Evolutionary conservation across 2,113 vertebrate species (phyloP).

Genomic region (Alosa alosa): DNA sequence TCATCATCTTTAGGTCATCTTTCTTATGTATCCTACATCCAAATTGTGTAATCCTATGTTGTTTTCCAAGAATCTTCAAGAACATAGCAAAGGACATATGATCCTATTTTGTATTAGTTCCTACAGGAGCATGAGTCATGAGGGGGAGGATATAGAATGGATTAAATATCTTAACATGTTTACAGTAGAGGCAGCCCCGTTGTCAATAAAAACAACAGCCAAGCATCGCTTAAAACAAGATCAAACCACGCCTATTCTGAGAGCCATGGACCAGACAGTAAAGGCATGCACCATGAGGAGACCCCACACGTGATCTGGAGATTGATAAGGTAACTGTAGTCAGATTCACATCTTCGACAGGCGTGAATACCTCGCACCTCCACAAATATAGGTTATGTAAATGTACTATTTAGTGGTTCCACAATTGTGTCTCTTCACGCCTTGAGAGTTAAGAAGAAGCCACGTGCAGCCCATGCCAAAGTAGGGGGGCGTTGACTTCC

Average conservation of each 20-base stretch:
- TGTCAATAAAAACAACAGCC: not conserved
- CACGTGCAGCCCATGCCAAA: not conserved
- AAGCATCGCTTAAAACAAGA: not conserved
- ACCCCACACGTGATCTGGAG: not conserved
- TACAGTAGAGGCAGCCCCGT: not conserved
- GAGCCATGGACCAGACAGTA: not conserved
- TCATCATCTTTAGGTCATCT: not conserved
- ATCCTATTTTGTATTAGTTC: not conserved
- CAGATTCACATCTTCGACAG: not conserved
- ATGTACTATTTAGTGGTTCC: not conserved
- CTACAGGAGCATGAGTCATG: not conserved
- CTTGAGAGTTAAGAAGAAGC: not conserved
- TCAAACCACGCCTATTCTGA: not conserved
- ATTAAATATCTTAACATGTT: not conserved
- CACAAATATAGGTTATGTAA: not conserved
- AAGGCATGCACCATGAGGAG: not conserved
- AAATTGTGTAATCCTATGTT: not conserved
- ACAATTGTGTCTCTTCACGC: not conserved
- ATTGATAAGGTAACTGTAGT: not conserved
- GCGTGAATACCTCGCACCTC: not conserved
- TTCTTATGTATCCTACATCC: not conserved
- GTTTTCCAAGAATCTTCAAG: not conserved
- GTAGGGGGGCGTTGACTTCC: not conserved
- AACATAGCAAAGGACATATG: not conserved
- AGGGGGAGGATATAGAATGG: not conserved